Base-by-base conservation (phyloP, 2,113 vertebrate genomes). In the Anarhynchus alexandrinus region DNA sequence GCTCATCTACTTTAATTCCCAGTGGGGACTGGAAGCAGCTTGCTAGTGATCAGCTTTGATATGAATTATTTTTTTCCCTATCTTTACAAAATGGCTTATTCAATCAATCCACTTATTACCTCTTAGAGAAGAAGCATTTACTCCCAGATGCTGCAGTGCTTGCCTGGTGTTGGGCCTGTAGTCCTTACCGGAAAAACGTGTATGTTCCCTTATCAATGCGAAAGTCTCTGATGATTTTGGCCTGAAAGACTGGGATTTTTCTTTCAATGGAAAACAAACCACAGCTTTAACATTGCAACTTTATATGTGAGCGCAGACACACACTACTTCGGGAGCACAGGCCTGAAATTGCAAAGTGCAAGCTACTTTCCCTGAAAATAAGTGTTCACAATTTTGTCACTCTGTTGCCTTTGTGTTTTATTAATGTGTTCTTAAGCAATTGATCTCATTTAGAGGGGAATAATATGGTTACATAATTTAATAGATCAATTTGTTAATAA, bases 1-100 rank as follows among this genome's bases (percentile, higher is more conserved):
- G 64, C 82, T 94, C 86, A 90, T 85, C 66, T 52, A 17, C 71
- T 94, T 86, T 81, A 91, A 82, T 87, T 92, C 62, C 71, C 49
- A 13, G 23, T 54, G 79, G 16, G 26, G 32, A 82, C 62, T 82
- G 64, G 80, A 92, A 89, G 49, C 45, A 79, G 70, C 59, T 79
- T 87, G 78, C 72, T 57, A 61, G 47, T 71, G 81, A 89, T 69
- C 90, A 90, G 67, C 77, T 73, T 73, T 3, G 3, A 22, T 78
- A 78, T 51, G 16, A 70, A 5, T 64, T 42, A 42, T 80, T 70
- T 89, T 66, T 78, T 87, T 30, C 4, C 20, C 59, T 34, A 7
- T 58, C 66, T 91, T 91, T 79, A 73, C 38, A 52, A 94, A 81
- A 93, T 82, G 71, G 51, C 67, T 96, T 86, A 77, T 8, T 88